These are phyloP conservation scores for Microchirus variegatus DNA, from an alignment of 2,797 vertebrate species.

Conservation along the genomic window DNA sequence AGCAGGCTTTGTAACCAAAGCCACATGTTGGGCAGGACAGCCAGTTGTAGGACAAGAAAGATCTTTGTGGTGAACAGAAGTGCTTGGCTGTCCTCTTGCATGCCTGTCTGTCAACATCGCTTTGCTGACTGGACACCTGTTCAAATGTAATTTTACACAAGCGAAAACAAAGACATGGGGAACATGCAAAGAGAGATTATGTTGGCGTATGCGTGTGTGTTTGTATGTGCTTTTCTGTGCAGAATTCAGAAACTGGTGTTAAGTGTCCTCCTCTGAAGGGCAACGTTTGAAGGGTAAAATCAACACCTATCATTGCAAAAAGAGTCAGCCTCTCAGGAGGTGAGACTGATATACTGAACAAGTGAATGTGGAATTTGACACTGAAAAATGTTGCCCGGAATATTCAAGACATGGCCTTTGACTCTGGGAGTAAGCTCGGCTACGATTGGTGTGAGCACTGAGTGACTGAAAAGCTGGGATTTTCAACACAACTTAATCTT, in stretches of 20 bases:
- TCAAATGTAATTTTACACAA: conserved; percentile 78
- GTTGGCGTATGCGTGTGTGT: conserved; percentile 39
- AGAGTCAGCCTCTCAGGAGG: conserved; percentile 21
- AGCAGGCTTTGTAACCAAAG: conserved; percentile 77
- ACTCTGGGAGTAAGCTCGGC: conserved; percentile 30
- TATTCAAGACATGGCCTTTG: conserved; percentile 35
- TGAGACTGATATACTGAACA: conserved; percentile 22
- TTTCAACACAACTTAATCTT: conserved; percentile 7
- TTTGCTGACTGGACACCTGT: conserved; percentile 77
- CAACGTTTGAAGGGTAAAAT: conserved; percentile 35
- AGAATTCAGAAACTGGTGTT: conserved; percentile 51
- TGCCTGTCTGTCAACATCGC: conserved; percentile 76
- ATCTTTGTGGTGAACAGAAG: conserved; percentile 83
- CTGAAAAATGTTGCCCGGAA: conserved; percentile 21
- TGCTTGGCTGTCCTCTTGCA: conserved; percentile 78
- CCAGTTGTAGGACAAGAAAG: conserved; percentile 81
- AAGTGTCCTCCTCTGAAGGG: conserved; percentile 44
- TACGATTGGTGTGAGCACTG: neutral
- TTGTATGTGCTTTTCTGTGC: conserved; percentile 26
- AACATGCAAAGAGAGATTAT: conserved; percentile 53
- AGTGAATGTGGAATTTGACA: conserved; percentile 23
- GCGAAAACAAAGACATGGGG: conserved; percentile 58
- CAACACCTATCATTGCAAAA: conserved; percentile 25
- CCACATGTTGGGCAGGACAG: conserved; percentile 76
- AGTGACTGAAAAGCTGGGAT: neutral